A percentile compares a stretch with the other conserved stretches of the same genome.
Evolutionary conservation across 2,113 vertebrate species (phyloP).

Genomic region (Chlorodrepanis virens): DNA sequence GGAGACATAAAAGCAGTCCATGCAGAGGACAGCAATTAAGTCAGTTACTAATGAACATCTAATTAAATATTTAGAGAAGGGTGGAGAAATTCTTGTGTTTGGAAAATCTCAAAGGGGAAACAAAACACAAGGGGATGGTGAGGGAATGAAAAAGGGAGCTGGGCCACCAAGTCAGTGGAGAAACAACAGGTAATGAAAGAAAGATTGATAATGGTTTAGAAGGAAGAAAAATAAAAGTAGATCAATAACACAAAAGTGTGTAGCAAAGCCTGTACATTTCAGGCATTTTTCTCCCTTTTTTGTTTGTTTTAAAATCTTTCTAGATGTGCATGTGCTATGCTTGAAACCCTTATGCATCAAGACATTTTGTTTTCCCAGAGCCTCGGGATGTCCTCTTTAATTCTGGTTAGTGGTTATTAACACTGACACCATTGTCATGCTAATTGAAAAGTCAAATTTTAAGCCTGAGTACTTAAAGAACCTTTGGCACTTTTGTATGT

Average conservation of each 20-base stretch:
- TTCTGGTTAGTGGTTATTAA: constrained; percentile 50
- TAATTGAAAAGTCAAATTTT: constrained; percentile 61
- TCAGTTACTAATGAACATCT: not conserved
- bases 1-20: not conserved
- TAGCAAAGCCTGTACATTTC: not conserved
- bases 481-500: constrained; percentile 13
- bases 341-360: constrained; percentile 4
- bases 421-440: constrained; percentile 64
- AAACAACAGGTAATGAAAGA: not conserved
- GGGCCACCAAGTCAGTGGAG: not conserved
- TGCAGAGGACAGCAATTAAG: not conserved
- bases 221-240: not conserved
- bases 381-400: constrained; percentile 41
- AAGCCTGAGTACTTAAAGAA: constrained; percentile 39
- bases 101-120: not conserved
- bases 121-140: not conserved
- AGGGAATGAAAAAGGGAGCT: not conserved
- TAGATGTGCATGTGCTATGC: not conserved
- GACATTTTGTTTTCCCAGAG: constrained; percentile 51
- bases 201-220: not conserved
- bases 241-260: not conserved
- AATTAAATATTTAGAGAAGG: not conserved
- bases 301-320: not conserved
- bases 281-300: not conserved
- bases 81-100: not conserved